phyloP scores from a whole-genome alignment of 64 coral and sea anemone species.

The Trachythela sp. region DNA sequence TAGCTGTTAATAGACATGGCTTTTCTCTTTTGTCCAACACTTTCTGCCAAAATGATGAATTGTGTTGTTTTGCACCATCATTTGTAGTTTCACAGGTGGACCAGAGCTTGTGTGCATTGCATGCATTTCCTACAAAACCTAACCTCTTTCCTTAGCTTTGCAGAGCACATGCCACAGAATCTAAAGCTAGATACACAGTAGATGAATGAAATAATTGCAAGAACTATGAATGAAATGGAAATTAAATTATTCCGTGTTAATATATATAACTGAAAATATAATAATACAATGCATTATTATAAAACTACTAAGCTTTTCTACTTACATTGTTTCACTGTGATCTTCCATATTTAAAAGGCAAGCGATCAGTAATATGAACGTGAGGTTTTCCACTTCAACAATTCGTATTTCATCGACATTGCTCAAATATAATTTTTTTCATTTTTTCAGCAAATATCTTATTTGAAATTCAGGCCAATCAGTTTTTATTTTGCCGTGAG shows the following conservation, averaged over 20 bases:
- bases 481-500: too few species aligned
- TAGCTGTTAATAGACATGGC: conserved; percentile 23
- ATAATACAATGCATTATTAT: background rate
- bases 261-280: background rate
- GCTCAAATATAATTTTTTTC: too few species aligned
- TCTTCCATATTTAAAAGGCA: too few species aligned
- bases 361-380: too few species aligned
- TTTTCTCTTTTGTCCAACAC: conserved; percentile 20
- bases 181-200: too few species aligned
- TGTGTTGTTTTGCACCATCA: background rate
- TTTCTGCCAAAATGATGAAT: background rate
- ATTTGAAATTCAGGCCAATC: too few species aligned
- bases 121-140: conserved; percentile 52
- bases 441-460: too few species aligned
- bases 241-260: background rate
- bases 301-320: background rate
- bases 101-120: conserved; percentile 31
- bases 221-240: background rate
- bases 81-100: conserved; percentile 7
- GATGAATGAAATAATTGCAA: background rate
- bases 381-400: too few species aligned
- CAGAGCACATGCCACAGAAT: conserved; percentile 53
- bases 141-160: conserved; percentile 35
- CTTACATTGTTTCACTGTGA: background rate
- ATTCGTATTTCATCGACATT: too few species aligned